Conservation (phyloP, 92 coral and sea anemone genomes). For the Virgularia gustaviana region DNA sequence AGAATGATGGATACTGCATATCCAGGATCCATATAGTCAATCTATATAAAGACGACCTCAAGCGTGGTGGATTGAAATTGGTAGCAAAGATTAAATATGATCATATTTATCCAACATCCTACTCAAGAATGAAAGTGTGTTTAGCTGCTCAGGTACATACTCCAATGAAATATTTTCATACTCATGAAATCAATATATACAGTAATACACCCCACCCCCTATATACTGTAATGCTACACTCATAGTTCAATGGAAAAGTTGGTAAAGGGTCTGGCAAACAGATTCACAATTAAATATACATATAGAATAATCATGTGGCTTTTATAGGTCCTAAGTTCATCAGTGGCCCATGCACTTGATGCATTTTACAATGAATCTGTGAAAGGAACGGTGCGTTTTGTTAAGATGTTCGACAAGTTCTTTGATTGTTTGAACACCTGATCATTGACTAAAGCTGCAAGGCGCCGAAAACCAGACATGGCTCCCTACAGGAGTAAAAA, state of each 20-base stretch:
- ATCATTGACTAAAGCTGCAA: background rate
- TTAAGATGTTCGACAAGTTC: conserved; percentile 14
- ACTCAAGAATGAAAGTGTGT: conserved; percentile 31
- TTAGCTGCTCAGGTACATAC: conserved; percentile 32
- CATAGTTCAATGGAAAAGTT: no score
- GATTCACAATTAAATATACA: no score
- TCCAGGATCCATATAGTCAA: conserved; percentile 20
- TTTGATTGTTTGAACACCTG: conserved; percentile 21
- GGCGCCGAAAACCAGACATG: background rate
- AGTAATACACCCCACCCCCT: no score
- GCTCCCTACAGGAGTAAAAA: conserved; percentile 16
- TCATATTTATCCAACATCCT: conserved; percentile 17
- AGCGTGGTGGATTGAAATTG: conserved; percentile 11
- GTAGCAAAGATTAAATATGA: conserved; percentile 32
- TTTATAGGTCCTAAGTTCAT: conserved; percentile 10
- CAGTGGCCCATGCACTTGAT: conserved; percentile 20
- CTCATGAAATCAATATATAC: no score
- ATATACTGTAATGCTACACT: no score
- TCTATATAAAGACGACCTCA: conserved; percentile 24
- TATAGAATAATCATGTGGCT: no score
- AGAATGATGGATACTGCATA: conserved; percentile 23
- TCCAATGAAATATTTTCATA: no score
- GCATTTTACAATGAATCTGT: background rate
- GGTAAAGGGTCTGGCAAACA: no score
- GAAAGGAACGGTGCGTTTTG: conserved; percentile 8